A percentile compares a stretch with the other conserved stretches of the same genome.
Evolutionary conservation across 2,888 invertebrate genomes (phyloP).

Genomic region (Acanthacorydalis orientalis): DNA sequence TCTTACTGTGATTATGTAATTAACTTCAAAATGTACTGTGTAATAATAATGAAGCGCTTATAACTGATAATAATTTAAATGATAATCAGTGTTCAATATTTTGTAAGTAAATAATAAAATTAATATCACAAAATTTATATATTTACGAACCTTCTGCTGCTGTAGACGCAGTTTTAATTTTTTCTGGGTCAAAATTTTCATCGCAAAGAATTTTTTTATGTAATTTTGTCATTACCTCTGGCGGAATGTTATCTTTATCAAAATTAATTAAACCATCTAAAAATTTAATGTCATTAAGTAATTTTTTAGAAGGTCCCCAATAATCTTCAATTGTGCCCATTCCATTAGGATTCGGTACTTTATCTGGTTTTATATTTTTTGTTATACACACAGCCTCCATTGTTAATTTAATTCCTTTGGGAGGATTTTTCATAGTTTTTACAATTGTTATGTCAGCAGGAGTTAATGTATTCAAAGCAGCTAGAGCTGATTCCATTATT

Average conservation of each 20-base stretch:
- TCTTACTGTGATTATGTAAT: no score
- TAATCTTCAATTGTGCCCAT: slow-evolving; percentile 78
- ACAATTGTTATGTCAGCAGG: slow-evolving; percentile 82
- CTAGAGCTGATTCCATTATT: slow-evolving; percentile 68
- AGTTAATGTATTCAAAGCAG: slow-evolving; percentile 79
- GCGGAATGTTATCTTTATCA: slow-evolving; percentile 87
- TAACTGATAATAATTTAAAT: no score
- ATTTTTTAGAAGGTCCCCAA: slow-evolving; percentile 80
- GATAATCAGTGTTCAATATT: no score
- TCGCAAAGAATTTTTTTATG: slow-evolving; percentile 65
- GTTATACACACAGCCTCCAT: slow-evolving; percentile 94
- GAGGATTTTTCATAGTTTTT: slow-evolving; percentile 94
- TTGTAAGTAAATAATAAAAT: no score
- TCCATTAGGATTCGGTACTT: slow-evolving; percentile 65
- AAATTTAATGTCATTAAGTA: slow-evolving; percentile 83
- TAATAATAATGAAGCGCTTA: no score
- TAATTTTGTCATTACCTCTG: slow-evolving; percentile 66
- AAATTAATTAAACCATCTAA: slow-evolving; percentile 71
- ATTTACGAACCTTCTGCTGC: slow-evolving; percentile 60
- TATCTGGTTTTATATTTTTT: slow-evolving; percentile 81
- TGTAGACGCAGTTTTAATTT: slow-evolving; percentile 69
- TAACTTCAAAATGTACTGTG: no score
- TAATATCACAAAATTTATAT: no score
- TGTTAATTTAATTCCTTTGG: slow-evolving; percentile 71
- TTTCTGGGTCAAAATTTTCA: slow-evolving; percentile 82